Conservation (phyloP, 2,888 invertebrate genomes). For the Zaprionus bogoriensis region DNA sequence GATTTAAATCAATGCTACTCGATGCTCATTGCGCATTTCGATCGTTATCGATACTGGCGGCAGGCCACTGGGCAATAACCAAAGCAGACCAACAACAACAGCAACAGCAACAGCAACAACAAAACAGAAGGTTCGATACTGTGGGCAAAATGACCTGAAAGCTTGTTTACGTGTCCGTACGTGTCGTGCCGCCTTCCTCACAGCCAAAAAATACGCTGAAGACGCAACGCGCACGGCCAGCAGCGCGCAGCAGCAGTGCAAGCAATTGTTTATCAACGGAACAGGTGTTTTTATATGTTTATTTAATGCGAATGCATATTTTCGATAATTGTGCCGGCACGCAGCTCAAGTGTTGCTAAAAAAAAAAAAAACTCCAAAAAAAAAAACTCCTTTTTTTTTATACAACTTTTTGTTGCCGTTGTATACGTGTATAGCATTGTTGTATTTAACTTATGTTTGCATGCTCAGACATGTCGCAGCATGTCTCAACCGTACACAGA, state of each 20-base stretch:
- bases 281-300: constrained; percentile 44
- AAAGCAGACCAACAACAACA: constrained; percentile 10
- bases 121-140: constrained; percentile 36
- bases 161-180: constrained; percentile 74
- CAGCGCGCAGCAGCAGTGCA: constrained; percentile 19
- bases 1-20: constrained; percentile 7
- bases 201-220: constrained; percentile 29
- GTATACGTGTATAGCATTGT: constrained; percentile 7
- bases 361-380: neutral
- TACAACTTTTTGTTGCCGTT: constrained; percentile 5
- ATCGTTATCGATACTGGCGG: constrained; percentile 54
- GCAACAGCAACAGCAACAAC: constrained; percentile 6
- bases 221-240: constrained; percentile 34
- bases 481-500: too few relatives aligned
- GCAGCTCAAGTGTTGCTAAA: neutral
- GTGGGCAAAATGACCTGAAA: constrained; percentile 49
- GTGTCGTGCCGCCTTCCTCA: constrained; percentile 34
- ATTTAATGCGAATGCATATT: neutral
- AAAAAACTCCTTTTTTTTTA: neutral
- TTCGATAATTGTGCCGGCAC: neutral
- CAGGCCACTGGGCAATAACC: constrained; percentile 17
- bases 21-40: neutral
- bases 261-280: constrained; percentile 29
- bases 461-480: too few relatives aligned
- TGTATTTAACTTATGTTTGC: too few relatives aligned